phyloP scores from a whole-genome alignment of 2,797 vertebrate genomes.

The Dipus sagitta region DNA sequence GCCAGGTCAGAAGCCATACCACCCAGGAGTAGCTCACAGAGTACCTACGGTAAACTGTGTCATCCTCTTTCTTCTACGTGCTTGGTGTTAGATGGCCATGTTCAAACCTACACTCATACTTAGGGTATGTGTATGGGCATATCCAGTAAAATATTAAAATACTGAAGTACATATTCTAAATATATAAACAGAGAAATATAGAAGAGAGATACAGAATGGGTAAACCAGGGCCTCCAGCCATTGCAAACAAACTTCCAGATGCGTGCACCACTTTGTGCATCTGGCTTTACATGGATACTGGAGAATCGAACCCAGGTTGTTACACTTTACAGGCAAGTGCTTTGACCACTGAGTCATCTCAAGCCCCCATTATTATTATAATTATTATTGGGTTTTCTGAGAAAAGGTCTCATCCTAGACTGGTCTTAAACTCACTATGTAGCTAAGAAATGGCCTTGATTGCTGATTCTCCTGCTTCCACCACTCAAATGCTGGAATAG shows the following conservation, averaged over 20 bases:
- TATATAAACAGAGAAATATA: too few relatives aligned
- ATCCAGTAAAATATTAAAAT: not conserved
- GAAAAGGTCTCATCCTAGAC: not conserved
- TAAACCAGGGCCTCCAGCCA: too few relatives aligned
- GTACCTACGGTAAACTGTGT: accelerated
- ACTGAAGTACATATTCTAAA: not conserved
- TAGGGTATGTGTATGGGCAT: not conserved
- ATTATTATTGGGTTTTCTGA: too few relatives aligned
- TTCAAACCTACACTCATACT: not conserved
- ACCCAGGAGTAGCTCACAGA: not conserved
- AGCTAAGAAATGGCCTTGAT: not conserved
- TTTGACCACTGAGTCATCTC: too few relatives aligned
- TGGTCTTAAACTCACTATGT: not conserved
- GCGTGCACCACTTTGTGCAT: too few relatives aligned
- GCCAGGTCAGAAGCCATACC: not conserved
- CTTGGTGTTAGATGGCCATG: not conserved
- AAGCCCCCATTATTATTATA: too few relatives aligned
- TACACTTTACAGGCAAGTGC: too few relatives aligned
- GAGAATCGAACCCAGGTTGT: too few relatives aligned
- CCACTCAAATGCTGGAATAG: not conserved
- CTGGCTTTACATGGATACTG: too few relatives aligned
- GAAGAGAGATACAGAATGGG: too few relatives aligned
- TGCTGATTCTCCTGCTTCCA: not conserved
- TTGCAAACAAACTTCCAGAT: too few relatives aligned
- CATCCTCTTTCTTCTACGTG: too few relatives aligned